Evolutionary conservation across 2,113 vertebrate genomes (phyloP).

Genomic region (Corythornis madagascariensis): DNA sequence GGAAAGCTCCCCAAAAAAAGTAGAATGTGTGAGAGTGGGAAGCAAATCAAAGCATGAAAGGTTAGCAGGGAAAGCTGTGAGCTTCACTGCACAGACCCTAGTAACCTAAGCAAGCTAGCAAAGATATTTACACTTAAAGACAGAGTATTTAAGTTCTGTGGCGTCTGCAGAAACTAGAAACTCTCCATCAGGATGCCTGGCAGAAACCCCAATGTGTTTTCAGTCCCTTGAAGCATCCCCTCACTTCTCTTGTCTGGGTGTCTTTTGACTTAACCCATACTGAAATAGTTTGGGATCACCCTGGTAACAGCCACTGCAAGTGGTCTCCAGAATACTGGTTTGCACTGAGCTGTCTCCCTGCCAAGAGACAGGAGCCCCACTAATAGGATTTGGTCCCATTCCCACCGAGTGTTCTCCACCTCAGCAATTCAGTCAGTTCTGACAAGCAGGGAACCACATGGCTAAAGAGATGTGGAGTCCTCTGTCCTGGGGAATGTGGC

Average conservation of each 20-base stretch:
- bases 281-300: not conserved
- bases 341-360: not conserved
- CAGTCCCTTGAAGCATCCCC: not conserved
- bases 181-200: not conserved
- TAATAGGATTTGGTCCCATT: not conserved
- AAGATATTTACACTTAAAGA: not conserved
- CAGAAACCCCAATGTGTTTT: not conserved
- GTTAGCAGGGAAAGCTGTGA: not conserved
- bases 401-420: not conserved
- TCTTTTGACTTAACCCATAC: not conserved
- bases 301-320: not conserved
- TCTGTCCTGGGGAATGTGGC: not conserved
- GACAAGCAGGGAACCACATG: not conserved
- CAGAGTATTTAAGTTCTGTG: not conserved
- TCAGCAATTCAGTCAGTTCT: not conserved
- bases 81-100: not conserved
- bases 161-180: not conserved
- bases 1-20: not conserved
- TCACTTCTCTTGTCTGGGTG: not conserved
- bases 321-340: not conserved
- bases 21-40: not conserved
- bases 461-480: not conserved
- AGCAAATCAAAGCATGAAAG: not conserved
- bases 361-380: not conserved
- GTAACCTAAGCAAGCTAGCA: not conserved